Percentiles rank a stretch among this genome's conserved stretches.
These are phyloP conservation scores for Agriopis leucophaearia DNA, from an alignment of 2,888 invertebrate genomes.

Conservation along the genomic window DNA sequence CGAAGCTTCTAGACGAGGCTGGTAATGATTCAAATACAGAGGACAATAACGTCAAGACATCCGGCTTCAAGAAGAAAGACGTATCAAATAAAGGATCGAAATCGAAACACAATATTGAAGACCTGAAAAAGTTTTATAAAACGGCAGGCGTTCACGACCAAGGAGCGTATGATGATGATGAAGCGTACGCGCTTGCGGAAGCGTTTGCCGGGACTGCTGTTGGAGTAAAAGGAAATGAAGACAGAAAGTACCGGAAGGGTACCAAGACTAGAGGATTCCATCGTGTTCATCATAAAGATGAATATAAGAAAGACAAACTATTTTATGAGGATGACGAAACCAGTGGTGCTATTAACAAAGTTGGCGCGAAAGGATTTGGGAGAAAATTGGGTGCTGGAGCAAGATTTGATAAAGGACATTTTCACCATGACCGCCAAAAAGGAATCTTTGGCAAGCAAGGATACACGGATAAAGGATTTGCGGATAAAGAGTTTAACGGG, in stretches of 20 bases:
- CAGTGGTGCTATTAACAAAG: conserved; percentile 80
- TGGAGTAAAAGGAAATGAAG: conserved; percentile 74
- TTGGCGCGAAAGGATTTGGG: conserved; percentile 80
- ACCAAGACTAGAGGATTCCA: conserved; percentile 86
- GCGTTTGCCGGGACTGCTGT: conserved; percentile 70
- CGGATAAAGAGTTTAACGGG: conserved; percentile 79
- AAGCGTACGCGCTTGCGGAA: conserved; percentile 73
- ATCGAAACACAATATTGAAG: conserved; percentile 63
- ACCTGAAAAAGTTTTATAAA: conserved; percentile 70
- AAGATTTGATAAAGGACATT: conserved; percentile 70
- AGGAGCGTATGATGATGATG: conserved; percentile 70
- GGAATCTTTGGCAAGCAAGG: conserved; percentile 80
- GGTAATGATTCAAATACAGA: conserved; percentile 39
- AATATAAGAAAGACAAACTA: conserved; percentile 86
- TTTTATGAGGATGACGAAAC: conserved; percentile 86
- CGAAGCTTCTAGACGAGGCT: conserved; percentile 60
- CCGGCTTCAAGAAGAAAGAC: conserved; percentile 69
- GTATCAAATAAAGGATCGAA: conserved; percentile 62
- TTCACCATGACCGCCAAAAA: conserved; percentile 74
- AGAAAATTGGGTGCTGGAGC: conserved; percentile 77
- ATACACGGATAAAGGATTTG: conserved; percentile 80
- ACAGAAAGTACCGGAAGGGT: conserved; percentile 83
- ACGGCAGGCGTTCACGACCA: conserved; percentile 63
- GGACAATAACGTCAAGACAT: conserved; percentile 52
- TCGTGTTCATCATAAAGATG: conserved; percentile 87